A percentile compares a stretch with the other conserved stretches of the same genome.
Conservation (phyloP, 2,113 vertebrate species). For the Cynoglossus semilaevis region DNA sequence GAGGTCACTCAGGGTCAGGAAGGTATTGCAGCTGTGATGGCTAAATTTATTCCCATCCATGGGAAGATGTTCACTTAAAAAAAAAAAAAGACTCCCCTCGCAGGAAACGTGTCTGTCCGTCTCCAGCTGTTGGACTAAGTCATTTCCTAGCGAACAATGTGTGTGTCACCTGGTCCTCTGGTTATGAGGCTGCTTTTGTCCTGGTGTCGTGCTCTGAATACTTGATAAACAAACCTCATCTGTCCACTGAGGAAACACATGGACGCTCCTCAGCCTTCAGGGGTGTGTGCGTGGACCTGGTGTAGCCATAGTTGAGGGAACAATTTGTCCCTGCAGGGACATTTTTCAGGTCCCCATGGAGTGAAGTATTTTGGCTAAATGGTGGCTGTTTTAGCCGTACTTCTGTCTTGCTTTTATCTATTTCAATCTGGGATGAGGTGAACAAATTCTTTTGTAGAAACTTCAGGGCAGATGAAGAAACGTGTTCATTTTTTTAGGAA, state of each 20-base stretch:
- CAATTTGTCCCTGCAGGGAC: too few relatives aligned
- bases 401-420: too few relatives aligned
- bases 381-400: too few relatives aligned
- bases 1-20: neutral
- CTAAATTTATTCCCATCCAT: conserved; percentile 13
- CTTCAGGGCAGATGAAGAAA: too few relatives aligned
- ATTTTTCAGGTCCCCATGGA: too few relatives aligned
- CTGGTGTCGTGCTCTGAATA: conserved; percentile 42
- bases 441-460: too few relatives aligned
- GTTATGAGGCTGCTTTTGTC: conserved; percentile 59
- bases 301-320: neutral
- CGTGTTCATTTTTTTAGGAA: too few relatives aligned
- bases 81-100: neutral
- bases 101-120: conserved; percentile 48
- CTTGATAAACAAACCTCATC: conserved; percentile 52
- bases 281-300: conserved; percentile 13
- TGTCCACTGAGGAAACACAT: conserved; percentile 38
- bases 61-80: conserved; percentile 11
- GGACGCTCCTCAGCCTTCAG: conserved; percentile 8
- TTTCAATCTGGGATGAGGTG: too few relatives aligned
- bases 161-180: conserved; percentile 44
- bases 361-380: too few relatives aligned
- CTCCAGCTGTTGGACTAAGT: conserved; percentile 31
- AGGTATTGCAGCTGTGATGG: conserved; percentile 24
- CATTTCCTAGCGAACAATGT: conserved; percentile 61